Base-by-base conservation (phyloP, 1,140 invertebrate genomes). In the Hypsibius dujardini region DNA sequence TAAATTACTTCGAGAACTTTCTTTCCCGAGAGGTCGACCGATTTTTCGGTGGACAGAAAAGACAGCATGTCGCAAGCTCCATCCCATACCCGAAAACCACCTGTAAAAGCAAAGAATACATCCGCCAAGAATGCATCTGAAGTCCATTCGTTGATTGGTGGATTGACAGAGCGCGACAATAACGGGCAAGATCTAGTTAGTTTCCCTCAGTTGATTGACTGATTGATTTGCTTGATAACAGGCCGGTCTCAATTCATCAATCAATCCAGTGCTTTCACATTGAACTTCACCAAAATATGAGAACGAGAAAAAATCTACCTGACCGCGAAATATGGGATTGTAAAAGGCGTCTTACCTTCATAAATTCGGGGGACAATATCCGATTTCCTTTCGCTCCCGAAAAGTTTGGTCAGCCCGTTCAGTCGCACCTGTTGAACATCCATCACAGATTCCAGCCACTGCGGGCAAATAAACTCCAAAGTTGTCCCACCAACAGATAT, bases 81-180 rank as follows among this genome's bases (percentile, higher is more conserved):
- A 80, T 92, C 90, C 90, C 90, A 92, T 72, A 91, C 84, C 83
- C 91, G 92, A 45, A 90, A 81, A 15, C 90, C 90, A 74, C 90
- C 89, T 90, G 75, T 69, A 79, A 59, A 69, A 67, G 46, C 73
- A 59, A 71, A 74, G 67, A 46, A 7, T 73, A 46, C 46, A 70
- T 2, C 28, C 28, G 28, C 28, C 28, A 28, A 28, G 28, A 28
- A 28, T 28, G 28, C 28, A 28, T 28, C 28, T 28, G 28, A 28
- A 28, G 28, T 28, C 28, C 28, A 28, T 28, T 28, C 28, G 28
- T 28, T 28, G 28, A 28, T 28, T 28, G 28, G 28, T 28, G 0
- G 28, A 28, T 28, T 28, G 28, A 28, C 28, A 28, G 28, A 28
- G 28, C 28, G 28, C 28, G 28, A 28, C 28, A 28, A 28, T 28